These are phyloP conservation scores for Clamator glandarius DNA, from an alignment of 2,797 vertebrate genomes.

Conservation along the genomic window DNA sequence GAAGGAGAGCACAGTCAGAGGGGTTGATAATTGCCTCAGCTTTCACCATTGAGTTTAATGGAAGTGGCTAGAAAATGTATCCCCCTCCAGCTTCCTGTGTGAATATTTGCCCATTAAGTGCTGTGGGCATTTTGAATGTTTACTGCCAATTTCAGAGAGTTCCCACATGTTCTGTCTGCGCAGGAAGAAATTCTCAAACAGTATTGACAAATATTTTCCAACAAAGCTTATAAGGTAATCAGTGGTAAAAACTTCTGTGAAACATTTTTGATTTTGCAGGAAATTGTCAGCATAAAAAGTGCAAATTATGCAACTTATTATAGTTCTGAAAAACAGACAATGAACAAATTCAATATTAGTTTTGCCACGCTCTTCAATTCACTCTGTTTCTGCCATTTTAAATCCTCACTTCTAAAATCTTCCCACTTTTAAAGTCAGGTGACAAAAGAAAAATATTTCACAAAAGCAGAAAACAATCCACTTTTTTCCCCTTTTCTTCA, in stretches of 20 bases:
- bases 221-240: background rate
- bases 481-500: background rate
- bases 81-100: background rate
- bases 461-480: background rate
- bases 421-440: background rate
- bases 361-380: background rate
- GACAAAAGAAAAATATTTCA: background rate
- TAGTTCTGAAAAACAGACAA: background rate
- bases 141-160: background rate
- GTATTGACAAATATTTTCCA: background rate
- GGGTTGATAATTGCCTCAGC: background rate
- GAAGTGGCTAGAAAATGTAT: background rate
- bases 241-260: background rate
- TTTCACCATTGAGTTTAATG: background rate
- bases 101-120: background rate
- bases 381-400: background rate
- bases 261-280: background rate
- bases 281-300: background rate
- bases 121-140: fast-evolving
- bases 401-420: background rate
- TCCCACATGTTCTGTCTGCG: background rate
- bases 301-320: background rate
- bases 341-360: background rate
- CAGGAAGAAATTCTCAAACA: background rate
- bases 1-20: background rate